Evolutionary conservation across 2,113 vertebrate genomes (phyloP).

Genomic region (Proteles cristata): DNA sequence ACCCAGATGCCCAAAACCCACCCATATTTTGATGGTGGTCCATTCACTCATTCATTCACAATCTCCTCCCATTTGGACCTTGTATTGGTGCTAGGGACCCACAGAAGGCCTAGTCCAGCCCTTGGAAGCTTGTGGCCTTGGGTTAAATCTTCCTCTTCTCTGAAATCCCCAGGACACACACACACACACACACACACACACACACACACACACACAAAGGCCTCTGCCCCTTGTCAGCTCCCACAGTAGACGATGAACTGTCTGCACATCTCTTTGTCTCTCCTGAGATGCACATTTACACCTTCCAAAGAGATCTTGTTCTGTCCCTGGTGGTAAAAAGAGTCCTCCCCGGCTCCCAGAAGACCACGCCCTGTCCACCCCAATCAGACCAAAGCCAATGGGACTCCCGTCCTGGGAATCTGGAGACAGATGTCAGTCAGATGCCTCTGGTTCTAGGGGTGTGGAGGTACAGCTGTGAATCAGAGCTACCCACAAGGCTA

Average conservation of each 20-base stretch:
- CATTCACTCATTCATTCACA: not conserved
- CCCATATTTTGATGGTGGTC: not conserved
- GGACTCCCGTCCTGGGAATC: not conserved
- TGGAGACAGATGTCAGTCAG: not conserved
- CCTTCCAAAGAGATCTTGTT: not conserved
- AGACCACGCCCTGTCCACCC: not conserved
- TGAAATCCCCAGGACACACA: not conserved
- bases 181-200: not conserved
- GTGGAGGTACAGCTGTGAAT: not conserved
- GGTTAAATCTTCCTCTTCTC: not conserved
- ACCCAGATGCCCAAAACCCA: not conserved
- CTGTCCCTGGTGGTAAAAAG: not conserved
- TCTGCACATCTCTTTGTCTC: not conserved
- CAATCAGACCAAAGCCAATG: not conserved
- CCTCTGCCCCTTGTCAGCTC: not conserved
- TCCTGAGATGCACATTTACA: not conserved
- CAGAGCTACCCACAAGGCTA: not conserved
- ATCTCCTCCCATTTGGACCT: not conserved
- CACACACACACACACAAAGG: not conserved
- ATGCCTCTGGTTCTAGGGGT: not conserved
- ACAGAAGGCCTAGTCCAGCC: not conserved
- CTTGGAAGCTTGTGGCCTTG: not conserved
- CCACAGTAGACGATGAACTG: not conserved
- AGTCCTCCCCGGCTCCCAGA: not conserved
- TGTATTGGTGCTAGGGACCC: not conserved